Conservation (phyloP, 2,113 vertebrate species). For the Capreolus pygargus region DNA sequence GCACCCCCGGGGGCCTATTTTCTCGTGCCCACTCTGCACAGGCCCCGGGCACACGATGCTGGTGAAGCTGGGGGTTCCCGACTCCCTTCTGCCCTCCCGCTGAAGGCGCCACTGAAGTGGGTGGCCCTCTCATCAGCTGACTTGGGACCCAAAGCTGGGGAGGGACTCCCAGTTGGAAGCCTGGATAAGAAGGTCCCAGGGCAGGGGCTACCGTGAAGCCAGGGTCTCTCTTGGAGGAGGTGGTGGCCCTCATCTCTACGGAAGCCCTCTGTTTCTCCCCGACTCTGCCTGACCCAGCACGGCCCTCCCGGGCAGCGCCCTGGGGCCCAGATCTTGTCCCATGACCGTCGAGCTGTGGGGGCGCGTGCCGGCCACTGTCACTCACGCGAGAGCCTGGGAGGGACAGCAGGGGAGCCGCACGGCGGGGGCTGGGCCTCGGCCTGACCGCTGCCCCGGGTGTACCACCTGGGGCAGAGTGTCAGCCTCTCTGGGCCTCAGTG, state of each 20-base stretch:
- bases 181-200: background rate
- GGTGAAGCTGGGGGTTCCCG: background rate
- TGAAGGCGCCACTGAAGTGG: background rate
- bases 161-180: background rate
- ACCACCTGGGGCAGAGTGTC: background rate
- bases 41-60: rapidly evolving
- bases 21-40: background rate
- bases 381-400: slow-evolving; percentile 20
- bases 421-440: rapidly evolving
- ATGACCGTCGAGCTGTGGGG: background rate
- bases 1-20: background rate
- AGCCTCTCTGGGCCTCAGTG: background rate
- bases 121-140: background rate
- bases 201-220: background rate
- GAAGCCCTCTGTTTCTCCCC: background rate
- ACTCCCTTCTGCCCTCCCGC: background rate
- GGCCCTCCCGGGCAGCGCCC: background rate
- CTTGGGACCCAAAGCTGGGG: background rate
- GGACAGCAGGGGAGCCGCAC: background rate
- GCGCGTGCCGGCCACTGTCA: background rate
- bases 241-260: background rate
- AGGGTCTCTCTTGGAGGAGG: background rate
- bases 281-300: background rate
- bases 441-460: background rate
- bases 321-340: background rate